Conservation (phyloP, 2,113 vertebrate genomes). For the Myotis yumanensis region DNA sequence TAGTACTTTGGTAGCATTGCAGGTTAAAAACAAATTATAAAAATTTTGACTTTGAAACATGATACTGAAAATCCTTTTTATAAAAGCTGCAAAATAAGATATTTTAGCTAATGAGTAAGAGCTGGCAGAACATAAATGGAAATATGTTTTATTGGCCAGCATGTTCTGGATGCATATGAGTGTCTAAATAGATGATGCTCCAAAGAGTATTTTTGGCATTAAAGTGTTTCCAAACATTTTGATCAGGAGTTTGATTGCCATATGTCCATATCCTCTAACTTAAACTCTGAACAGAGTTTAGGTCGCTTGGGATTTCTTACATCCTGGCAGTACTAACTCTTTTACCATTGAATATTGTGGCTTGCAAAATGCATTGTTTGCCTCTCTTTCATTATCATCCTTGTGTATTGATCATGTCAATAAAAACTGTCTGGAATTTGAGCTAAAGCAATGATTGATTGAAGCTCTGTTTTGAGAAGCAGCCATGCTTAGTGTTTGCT, state of each 20-base stretch:
- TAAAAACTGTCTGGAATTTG: background rate
- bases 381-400: background rate
- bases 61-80: conserved; percentile 45
- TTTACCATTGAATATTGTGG: conserved; percentile 11
- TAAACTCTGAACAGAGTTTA: conserved; percentile 38
- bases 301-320: conserved; percentile 43
- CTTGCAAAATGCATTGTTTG: conserved; percentile 37
- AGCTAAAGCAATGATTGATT: background rate
- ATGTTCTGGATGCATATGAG: conserved; percentile 73
- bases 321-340: conserved; percentile 34
- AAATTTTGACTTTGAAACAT: conserved; percentile 63
- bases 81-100: conserved; percentile 71
- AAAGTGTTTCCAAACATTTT: conserved; percentile 77
- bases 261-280: conserved; percentile 72
- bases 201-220: conserved; percentile 73
- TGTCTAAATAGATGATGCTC: conserved; percentile 70
- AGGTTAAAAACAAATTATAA: conserved; percentile 51
- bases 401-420: background rate
- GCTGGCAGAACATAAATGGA: conserved; percentile 77
- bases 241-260: conserved; percentile 78
- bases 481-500: background rate
- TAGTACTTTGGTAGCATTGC: background rate
- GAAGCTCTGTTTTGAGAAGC: background rate
- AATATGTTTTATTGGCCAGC: conserved; percentile 74
- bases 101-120: conserved; percentile 75